A percentile compares a stretch with the other conserved stretches of the same genome.
Conservation (phyloP, 2,113 vertebrate genomes). For the Poeciliopsis retropinna region DNA sequence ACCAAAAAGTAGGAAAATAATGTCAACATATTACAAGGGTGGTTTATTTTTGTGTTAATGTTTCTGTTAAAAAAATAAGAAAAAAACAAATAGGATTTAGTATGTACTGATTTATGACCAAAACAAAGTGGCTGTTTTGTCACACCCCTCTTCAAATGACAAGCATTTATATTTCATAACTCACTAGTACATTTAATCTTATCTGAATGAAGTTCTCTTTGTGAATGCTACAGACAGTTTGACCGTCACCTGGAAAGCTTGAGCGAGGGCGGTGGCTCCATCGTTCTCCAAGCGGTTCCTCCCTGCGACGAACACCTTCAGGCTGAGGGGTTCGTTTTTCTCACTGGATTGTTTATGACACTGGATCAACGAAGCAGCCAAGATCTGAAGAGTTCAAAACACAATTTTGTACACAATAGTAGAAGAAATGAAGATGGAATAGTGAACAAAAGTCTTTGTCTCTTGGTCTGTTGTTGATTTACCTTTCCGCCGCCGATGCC, state of each 20-base stretch:
- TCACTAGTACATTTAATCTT: not conserved
- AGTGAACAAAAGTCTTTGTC: no score
- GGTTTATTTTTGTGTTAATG: no score
- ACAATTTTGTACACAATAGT: not conserved
- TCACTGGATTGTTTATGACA: slow-evolving; percentile 87
- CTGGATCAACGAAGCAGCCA: slow-evolving; percentile 89
- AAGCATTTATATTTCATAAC: not conserved
- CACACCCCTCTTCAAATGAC: no score
- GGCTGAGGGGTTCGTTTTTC: slow-evolving; percentile 83
- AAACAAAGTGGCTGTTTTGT: no score
- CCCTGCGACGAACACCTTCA: slow-evolving; percentile 94
- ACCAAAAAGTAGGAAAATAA: no score
- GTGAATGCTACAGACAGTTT: not conserved
- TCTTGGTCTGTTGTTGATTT: slow-evolving; percentile 5
- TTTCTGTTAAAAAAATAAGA: no score
- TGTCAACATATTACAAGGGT: no score
- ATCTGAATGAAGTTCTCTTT: not conserved
- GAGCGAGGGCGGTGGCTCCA: slow-evolving; percentile 92
- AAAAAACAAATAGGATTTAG: no score
- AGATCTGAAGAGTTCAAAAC: slow-evolving; percentile 80
- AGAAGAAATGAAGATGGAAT: not conserved
- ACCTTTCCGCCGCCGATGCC: slow-evolving; percentile 97
- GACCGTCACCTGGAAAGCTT: slow-evolving; percentile 88
- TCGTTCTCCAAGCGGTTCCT: slow-evolving; percentile 97
- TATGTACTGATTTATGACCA: no score